Evolutionary conservation across 2,797 vertebrate genomes (phyloP).

Genomic region (Platyrinchus mystaceus): DNA sequence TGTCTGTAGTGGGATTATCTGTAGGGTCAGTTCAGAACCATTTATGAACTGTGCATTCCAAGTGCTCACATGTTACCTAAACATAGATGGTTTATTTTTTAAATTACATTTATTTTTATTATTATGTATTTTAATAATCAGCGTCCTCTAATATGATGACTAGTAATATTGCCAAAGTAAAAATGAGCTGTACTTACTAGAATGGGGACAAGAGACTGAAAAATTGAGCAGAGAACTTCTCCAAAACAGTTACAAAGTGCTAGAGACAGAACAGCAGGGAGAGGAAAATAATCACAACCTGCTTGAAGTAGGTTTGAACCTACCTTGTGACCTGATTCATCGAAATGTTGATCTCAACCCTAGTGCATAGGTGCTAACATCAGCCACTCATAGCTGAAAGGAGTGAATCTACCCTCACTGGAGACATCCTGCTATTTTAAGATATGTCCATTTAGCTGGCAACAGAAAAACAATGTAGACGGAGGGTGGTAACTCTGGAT

Average conservation of each 20-base stretch:
- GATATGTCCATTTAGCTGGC: too few relatives aligned
- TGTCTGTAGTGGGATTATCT: neutral
- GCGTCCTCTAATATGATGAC: neutral
- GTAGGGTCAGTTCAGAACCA: neutral
- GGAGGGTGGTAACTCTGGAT: neutral
- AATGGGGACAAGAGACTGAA: neutral
- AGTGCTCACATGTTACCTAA: accelerated
- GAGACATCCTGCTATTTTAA: neutral
- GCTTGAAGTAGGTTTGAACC: neutral
- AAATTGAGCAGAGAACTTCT: neutral
- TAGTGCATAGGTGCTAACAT: too few relatives aligned
- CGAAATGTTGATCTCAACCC: neutral
- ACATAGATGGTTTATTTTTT: neutral
- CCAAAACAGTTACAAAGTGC: neutral
- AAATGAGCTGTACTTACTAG: neutral
- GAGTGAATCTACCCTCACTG: neutral
- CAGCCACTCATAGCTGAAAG: neutral
- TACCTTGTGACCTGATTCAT: neutral
- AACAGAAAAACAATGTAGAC: neutral
- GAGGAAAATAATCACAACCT: neutral
- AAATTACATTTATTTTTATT: neutral
- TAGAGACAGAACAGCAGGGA: neutral
- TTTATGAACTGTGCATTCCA: neutral
- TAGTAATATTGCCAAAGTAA: neutral
- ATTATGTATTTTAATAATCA: neutral